A percentile compares a stretch with the other conserved stretches of the same genome.
phyloP scores from a whole-genome alignment of 2,797 vertebrate genomes.

The Eulemur mongoz region DNA sequence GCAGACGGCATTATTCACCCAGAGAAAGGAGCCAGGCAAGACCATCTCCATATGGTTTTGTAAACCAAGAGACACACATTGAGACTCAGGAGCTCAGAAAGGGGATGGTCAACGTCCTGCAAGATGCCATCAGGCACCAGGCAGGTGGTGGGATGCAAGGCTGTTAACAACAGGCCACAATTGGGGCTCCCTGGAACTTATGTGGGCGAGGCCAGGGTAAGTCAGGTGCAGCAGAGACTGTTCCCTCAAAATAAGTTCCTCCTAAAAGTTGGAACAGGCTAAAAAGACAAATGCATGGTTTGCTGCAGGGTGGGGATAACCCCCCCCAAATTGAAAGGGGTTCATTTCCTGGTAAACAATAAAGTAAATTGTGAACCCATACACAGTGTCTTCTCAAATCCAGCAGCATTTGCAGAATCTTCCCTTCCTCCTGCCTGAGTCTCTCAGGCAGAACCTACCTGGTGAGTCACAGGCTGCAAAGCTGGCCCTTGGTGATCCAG shows the following conservation, averaged over 20 bases:
- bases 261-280: background rate
- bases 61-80: background rate
- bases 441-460: background rate
- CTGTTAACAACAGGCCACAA: background rate
- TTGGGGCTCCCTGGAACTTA: background rate
- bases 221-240: background rate
- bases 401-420: background rate
- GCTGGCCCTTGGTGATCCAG: background rate
- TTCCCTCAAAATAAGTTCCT: background rate
- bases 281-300: background rate
- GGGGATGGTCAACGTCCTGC: background rate
- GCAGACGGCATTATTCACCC: background rate
- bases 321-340: background rate
- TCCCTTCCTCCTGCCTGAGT: background rate
- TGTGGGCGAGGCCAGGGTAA: background rate
- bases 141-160: background rate
- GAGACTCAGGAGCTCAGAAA: background rate
- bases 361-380: background rate
- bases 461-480: background rate
- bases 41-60: background rate
- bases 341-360: conserved; percentile 6
- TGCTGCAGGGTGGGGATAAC: background rate
- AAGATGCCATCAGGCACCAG: background rate
- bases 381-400: background rate
- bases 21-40: background rate